These are phyloP conservation scores for Cyclopterus lumpus DNA, from an alignment of 2,797 vertebrate species.

Conservation along the genomic window DNA sequence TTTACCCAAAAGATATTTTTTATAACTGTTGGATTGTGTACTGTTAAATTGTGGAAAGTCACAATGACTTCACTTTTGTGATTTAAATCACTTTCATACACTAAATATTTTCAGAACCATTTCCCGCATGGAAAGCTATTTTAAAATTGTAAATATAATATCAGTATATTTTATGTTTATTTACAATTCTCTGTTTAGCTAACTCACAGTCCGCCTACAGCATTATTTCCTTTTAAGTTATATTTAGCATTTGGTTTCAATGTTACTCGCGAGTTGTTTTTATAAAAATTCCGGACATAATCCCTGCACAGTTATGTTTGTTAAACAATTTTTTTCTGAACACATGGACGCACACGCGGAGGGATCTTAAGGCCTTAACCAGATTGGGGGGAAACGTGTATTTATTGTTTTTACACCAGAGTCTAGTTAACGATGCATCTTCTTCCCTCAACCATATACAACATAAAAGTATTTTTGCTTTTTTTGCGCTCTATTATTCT, in stretches of 20 bases:
- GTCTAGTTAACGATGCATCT: constrained; percentile 43
- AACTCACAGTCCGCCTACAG: neutral
- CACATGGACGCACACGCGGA: neutral
- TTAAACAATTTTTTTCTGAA: neutral
- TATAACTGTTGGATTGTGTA: neutral
- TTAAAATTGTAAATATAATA: neutral
- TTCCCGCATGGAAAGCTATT: neutral
- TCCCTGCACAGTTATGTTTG: constrained; percentile 14
- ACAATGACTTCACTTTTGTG: neutral
- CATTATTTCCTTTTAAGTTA: neutral
- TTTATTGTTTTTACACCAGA: constrained; percentile 34
- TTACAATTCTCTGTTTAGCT: neutral
- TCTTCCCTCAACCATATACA: constrained; percentile 47
- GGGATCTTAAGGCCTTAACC: constrained; percentile 23
- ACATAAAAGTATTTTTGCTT: constrained; percentile 42
- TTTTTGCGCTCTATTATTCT: constrained; percentile 53
- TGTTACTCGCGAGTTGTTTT: constrained; percentile 3
- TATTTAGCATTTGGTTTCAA: constrained; percentile 7
- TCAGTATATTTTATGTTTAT: neutral
- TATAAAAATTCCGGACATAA: neutral
- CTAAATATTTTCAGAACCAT: neutral
- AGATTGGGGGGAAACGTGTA: neutral
- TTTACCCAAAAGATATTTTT: neutral
- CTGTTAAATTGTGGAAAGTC: neutral
- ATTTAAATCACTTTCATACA: neutral